Percentiles rank a stretch among this genome's conserved stretches.
Evolutionary conservation across 2,888 invertebrate genomes (phyloP).

Genomic region (Andrena marginata): DNA sequence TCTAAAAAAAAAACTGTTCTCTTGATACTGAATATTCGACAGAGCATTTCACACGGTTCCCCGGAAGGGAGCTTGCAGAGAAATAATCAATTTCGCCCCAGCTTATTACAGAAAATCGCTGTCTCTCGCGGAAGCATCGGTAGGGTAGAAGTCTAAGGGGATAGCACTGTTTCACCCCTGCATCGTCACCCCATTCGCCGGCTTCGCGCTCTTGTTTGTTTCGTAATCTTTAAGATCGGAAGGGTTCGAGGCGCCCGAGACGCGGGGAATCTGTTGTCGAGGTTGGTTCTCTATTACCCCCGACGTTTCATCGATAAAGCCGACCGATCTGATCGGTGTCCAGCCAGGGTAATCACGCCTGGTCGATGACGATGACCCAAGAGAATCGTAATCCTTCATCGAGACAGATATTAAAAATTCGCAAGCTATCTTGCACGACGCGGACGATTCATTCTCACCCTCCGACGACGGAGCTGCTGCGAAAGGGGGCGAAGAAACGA

Average conservation of each 20-base stretch:
- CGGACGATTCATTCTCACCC: constrained; percentile 76
- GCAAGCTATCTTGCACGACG: background rate
- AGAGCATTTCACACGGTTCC: background rate
- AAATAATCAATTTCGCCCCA: constrained; percentile 48
- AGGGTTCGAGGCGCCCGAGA: constrained; percentile 77
- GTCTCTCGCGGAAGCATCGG: constrained; percentile 52
- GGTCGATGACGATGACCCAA: accelerated
- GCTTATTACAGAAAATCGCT: constrained; percentile 64
- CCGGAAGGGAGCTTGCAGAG: background rate
- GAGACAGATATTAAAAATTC: accelerated
- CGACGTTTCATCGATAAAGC: background rate
- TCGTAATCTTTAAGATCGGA: constrained; percentile 85
- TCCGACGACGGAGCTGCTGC: constrained; percentile 64
- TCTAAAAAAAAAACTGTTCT: too few species aligned
- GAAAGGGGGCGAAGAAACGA: constrained; percentile 78
- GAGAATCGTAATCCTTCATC: background rate
- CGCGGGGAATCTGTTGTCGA: constrained; percentile 79
- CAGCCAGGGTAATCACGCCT: background rate
- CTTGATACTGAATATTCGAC: background rate
- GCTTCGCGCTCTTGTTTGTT: constrained; percentile 84
- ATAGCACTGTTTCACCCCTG: constrained; percentile 69
- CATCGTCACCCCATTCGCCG: constrained; percentile 84
- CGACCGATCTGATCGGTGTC: too few species aligned
- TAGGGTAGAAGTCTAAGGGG: constrained; percentile 68
- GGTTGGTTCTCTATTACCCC: background rate